phyloP scores from a whole-genome alignment of 2,113 vertebrate genomes.

The Bungarus multicinctus region DNA sequence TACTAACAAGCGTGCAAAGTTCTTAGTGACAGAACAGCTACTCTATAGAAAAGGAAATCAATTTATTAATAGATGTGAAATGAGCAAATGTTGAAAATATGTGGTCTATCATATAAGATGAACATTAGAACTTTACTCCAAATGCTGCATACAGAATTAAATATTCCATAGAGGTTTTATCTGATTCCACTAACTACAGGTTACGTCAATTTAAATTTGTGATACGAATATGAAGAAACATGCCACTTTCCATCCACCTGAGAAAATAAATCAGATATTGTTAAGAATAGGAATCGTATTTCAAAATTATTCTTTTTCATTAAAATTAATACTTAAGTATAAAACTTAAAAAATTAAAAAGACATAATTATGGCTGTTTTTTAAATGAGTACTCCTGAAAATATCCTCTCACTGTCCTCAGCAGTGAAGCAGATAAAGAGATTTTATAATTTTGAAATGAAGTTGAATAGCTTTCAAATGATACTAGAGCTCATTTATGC shows the following conservation, averaged over 20 bases:
- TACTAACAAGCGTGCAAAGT: neutral
- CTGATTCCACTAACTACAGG: neutral
- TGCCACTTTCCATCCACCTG: neutral
- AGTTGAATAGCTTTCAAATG: neutral
- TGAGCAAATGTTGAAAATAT: neutral
- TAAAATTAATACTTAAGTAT: neutral
- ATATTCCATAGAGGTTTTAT: neutral
- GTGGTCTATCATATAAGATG: neutral
- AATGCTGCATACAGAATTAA: neutral
- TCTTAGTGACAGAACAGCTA: neutral
- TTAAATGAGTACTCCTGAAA: neutral
- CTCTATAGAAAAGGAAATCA: neutral
- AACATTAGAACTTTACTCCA: neutral
- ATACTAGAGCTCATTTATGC: neutral
- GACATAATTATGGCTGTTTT: neutral
- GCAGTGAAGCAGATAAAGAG: constrained; percentile 32
- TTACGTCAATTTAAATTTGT: neutral
- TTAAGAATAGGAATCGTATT: neutral
- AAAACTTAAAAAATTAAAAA: accelerated
- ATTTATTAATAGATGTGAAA: neutral
- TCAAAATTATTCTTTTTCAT: accelerated
- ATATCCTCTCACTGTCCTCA: neutral
- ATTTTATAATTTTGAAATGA: constrained; percentile 14
- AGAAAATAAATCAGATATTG: neutral
- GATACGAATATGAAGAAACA: neutral